Conservation (phyloP, 2,888 invertebrate genomes). For the Barypeithes pellucidus region DNA sequence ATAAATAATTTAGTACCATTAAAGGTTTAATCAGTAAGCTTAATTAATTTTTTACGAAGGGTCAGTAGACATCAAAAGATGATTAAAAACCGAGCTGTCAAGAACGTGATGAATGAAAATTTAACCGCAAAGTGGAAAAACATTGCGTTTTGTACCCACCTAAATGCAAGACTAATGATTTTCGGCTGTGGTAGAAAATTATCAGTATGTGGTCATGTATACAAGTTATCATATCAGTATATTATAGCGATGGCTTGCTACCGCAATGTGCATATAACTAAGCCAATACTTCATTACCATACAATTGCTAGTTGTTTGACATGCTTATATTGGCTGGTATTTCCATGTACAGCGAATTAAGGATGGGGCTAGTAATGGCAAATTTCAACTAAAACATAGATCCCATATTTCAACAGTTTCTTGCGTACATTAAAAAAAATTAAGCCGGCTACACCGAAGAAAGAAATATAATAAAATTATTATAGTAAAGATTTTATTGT, state of each 20-base stretch:
- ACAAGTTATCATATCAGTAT: slow-evolving; percentile 12
- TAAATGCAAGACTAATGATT: slow-evolving; percentile 25
- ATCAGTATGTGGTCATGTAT: slow-evolving; percentile 14
- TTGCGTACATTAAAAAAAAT: no score
- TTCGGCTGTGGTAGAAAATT: slow-evolving; percentile 18
- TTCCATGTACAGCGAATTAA: slow-evolving; percentile 3
- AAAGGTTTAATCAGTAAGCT: slow-evolving; percentile 6
- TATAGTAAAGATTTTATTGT: no score
- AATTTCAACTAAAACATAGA: no score
- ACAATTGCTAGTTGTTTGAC: slow-evolving; percentile 18
- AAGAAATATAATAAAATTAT: no score
- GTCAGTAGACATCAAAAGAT: slow-evolving; percentile 20
- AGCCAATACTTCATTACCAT: slow-evolving; percentile 20
- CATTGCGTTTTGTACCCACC: slow-evolving; percentile 8
- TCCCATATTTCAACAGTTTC: no score
- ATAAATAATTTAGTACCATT: slow-evolving; percentile 2
- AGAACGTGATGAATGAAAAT: slow-evolving; percentile 18
- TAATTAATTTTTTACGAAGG: slow-evolving; percentile 18
- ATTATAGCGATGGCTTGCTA: neutral
- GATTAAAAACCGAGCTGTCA: slow-evolving; percentile 21
- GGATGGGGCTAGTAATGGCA: neutral
- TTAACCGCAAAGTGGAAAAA: slow-evolving; percentile 20
- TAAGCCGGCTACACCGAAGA: no score
- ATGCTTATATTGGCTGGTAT: slow-evolving; percentile 13
- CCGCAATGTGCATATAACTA: slow-evolving; percentile 11